A percentile compares a stretch with the other conserved stretches of the same genome.
phyloP scores from a whole-genome alignment of 1,140 invertebrate genomes.

The Drosophila santomea region DNA sequence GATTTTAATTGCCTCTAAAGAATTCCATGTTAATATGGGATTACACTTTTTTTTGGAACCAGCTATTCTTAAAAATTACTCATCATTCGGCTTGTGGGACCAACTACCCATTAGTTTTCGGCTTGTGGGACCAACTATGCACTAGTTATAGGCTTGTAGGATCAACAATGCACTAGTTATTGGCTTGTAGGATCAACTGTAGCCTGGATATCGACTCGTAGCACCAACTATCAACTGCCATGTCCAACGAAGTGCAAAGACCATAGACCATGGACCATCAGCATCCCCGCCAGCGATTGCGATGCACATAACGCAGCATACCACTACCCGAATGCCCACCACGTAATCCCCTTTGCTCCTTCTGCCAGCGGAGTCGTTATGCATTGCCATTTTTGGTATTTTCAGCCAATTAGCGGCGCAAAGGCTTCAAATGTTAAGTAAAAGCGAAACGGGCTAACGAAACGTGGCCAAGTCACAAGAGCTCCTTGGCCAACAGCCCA shows the following conservation, averaged over 20 bases:
- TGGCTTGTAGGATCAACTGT: no score
- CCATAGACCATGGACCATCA: no score
- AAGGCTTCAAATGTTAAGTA: conserved; percentile 82
- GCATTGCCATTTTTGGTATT: conserved; percentile 84
- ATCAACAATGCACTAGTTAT: no score
- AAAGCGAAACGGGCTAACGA: conserved; percentile 75
- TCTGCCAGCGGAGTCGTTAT: conserved; percentile 53
- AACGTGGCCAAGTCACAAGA: conserved; percentile 59
- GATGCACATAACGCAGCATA: conserved; percentile 18
- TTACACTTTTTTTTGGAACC: background rate
- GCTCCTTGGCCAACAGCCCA: conserved; percentile 47
- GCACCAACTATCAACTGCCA: background rate
- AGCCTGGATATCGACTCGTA: background rate
- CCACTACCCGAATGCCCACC: conserved; percentile 9
- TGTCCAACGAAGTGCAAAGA: conserved; percentile 4
- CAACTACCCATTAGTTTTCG: background rate
- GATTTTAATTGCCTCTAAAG: no score
- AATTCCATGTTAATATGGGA: no score
- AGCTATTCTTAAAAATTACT: no score
- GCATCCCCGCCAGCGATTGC: conserved; percentile 16
- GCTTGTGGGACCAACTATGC: background rate
- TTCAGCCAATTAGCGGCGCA: conserved; percentile 83
- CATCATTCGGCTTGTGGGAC: no score
- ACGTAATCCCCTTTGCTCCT: conserved; percentile 12
- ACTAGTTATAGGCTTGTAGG: no score